Base-by-base conservation (phyloP, 2,113 vertebrate genomes). In the Passer domesticus region DNA sequence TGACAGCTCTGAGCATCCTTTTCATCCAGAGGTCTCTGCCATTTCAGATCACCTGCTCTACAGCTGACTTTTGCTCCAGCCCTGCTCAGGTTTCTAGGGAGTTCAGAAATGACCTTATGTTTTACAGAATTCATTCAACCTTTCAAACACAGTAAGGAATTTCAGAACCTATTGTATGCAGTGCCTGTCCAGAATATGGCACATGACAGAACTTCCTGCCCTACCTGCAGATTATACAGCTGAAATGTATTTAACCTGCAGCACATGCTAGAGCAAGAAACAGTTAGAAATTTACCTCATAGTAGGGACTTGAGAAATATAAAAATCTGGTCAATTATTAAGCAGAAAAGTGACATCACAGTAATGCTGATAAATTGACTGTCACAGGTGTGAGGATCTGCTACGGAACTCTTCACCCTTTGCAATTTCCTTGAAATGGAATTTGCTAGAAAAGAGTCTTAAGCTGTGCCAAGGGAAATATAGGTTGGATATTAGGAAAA, bases 21-120 rank as follows among this genome's bases (percentile, higher is more conserved):
- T 92, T 91, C 75, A 93, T 87, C 31, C 78, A 52, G 33, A 87
- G 78, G 39, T 87, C 66, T 96, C 84, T 91, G 53, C 56, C 73
- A 72, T 72, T 89, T 89, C 89, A 81, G 50, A 52, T 90, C 80
- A 87, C 30, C 64, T 89, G 28, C 13, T 87, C 69, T 68, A 56
- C 33, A 44, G 37, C 66, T 95, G 90, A 82, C 62, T 90, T 89
- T 60, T 85, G 66, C 90, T 91, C 52, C 59, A 47, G 69, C 70
- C 69, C n/a, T 75, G 46, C 66, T 95, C 63, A 76, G 43, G 49
- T 91, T 96, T 91, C 94, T 60, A 87, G 70, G 62, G 78, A 90
- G 74, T 83, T 95, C 84, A 93, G 90, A 96, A 92, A 85, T 85
- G 7, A 85, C 81, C 78, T 79, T 72, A 44, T n/a, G 13, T 87